Evolutionary conservation across 2,888 invertebrate species (phyloP), one percentile per base, ranked within the genome.

Genomic region (Alloplasta piceator): DNA sequence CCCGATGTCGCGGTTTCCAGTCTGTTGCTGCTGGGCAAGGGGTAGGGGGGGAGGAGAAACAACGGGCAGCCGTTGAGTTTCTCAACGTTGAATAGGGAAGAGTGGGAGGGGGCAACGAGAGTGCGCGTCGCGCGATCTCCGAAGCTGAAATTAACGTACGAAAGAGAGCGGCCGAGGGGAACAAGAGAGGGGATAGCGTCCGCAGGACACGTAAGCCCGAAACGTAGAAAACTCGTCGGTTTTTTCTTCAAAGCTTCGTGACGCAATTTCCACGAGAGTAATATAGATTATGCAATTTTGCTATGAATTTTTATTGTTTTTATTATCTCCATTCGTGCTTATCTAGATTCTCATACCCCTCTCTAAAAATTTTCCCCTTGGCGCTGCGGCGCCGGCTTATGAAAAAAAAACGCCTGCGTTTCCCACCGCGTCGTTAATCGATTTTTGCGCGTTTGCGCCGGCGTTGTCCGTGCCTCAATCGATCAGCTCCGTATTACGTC

Each of bases 201-300:
- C 52, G 52, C 56, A 26, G 26, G 26, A 26, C 26, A 26, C 26
- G 26, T 26, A 26, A 26, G 26, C 26, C 26, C 26, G 26, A 26
- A 26, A 26, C 26, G 26, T 26, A 26, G 26, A 26, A 26, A 26
- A 26, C 1, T 26, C 26, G 26, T 26, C 3, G 1, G 26, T 26
- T 26, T 26, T 26, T 26, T 26, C 26, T 26, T 26, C 26, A 26
- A 26, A 26, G 26, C 26, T 26, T 26, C 82, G 79, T 80, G 82
- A 73, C 58, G 77, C 78, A 87, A 88, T 84, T 83, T 79, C 60
- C 56, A 71, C 76, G 76, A 86, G 86, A 26, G 26, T 26, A 26
- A 26, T 26, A 90, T 89, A 89, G 87, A 89, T 89, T 91, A 90
- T 85, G 88, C 89, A 90, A 90, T 85, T 83, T 67, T 76, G 82